Percentiles rank a stretch among this genome's conserved stretches.
Evolutionary conservation across 2,888 invertebrate genomes (phyloP).

Genomic region (Empis stercorea): DNA sequence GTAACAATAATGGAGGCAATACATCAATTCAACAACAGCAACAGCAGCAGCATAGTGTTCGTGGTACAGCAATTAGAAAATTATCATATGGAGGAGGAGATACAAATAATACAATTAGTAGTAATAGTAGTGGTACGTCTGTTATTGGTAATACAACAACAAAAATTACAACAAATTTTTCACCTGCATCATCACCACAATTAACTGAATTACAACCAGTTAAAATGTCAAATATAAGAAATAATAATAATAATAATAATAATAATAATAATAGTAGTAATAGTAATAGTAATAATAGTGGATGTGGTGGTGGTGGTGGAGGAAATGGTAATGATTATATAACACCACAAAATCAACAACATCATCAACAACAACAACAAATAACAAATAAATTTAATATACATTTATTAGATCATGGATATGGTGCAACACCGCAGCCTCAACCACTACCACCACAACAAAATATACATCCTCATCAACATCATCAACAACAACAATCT

Average conservation of each 20-base stretch:
- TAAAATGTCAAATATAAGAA: slow-evolving; percentile 2
- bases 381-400: slow-evolving; percentile 19
- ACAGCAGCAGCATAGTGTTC: slow-evolving; percentile 12
- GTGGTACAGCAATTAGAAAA: slow-evolving; percentile 22
- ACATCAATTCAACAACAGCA: slow-evolving; percentile 11
- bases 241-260: slow-evolving; percentile 4
- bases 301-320: not conserved
- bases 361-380: slow-evolving; percentile 13
- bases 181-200: not conserved
- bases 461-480: slow-evolving; percentile 10
- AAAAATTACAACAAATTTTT: slow-evolving; percentile 5
- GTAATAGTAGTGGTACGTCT: not conserved
- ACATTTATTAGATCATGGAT: slow-evolving; percentile 75
- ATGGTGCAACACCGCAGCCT: slow-evolving; percentile 67
- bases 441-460: slow-evolving; percentile 43
- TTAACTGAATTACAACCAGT: not conserved
- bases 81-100: slow-evolving; percentile 21
- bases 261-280: slow-evolving; percentile 2
- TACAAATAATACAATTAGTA: not conserved
- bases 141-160: not conserved
- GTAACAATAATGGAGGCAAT: slow-evolving; percentile 9
- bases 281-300: not conserved
- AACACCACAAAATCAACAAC: slow-evolving; percentile 6
- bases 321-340: not conserved
- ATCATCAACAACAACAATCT: slow-evolving; percentile 4